Evolutionary conservation across 2,797 vertebrate species (phyloP).

Genomic region (Gymnopithys bicolor): DNA sequence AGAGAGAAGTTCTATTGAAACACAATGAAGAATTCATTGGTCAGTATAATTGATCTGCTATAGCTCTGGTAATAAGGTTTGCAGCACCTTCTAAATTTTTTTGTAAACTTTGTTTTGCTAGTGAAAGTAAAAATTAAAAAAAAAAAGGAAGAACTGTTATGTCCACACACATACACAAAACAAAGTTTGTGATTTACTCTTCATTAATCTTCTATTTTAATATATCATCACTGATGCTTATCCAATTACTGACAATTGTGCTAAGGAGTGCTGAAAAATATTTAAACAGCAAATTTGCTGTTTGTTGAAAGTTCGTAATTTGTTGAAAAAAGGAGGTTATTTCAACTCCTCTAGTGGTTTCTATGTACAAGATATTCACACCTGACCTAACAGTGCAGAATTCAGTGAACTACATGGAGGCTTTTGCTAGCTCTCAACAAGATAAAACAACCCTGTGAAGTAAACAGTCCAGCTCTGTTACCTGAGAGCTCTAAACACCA

Average conservation of each 20-base stretch:
- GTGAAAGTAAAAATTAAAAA: background rate
- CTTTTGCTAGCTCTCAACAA: background rate
- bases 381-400: background rate
- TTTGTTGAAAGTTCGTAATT: background rate
- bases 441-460: background rate
- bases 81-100: background rate
- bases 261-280: background rate
- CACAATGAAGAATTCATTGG: background rate
- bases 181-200: background rate
- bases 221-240: background rate
- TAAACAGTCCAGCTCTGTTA: background rate
- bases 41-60: background rate
- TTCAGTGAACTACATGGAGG: rapidly evolving
- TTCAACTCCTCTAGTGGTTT: background rate
- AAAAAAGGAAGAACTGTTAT: background rate
- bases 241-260: background rate
- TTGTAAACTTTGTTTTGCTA: background rate
- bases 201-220: background rate
- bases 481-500: background rate
- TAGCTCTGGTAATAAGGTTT: background rate
- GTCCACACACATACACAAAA: background rate
- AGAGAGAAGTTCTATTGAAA: background rate
- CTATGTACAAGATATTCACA: background rate
- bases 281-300: background rate
- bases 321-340: background rate